Conservation (phyloP, 2,888 invertebrate genomes). For the Acanthopleura granulata region DNA sequence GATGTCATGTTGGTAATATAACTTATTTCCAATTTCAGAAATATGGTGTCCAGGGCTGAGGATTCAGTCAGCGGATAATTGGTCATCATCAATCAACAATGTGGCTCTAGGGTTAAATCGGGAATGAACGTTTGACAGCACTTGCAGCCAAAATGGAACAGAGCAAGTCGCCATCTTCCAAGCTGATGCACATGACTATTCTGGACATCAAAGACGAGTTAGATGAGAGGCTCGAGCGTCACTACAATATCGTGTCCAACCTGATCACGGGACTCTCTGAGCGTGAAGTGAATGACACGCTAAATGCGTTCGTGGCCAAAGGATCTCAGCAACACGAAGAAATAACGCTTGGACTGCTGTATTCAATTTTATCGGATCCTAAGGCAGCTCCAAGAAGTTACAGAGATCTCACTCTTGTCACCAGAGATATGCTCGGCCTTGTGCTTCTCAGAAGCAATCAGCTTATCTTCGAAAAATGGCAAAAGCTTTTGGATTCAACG, state of each 20-base stretch:
- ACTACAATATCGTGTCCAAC: constrained; percentile 82
- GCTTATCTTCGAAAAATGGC: constrained; percentile 89
- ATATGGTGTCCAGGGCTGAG: no score
- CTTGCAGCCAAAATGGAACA: constrained; percentile 33
- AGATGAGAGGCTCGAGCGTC: constrained; percentile 89
- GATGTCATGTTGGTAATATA: no score
- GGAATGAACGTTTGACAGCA: no score
- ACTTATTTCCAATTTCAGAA: no score
- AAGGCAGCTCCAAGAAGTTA: constrained; percentile 77
- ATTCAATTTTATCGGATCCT: constrained; percentile 89
- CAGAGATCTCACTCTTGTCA: constrained; percentile 90
- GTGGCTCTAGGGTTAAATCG: no score
- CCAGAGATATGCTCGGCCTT: constrained; percentile 88
- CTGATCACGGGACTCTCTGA: constrained; percentile 88
- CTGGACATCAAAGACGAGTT: constrained; percentile 54
- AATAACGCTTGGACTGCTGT: constrained; percentile 89
- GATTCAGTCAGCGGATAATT: no score
- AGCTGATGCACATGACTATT: constrained; percentile 47
- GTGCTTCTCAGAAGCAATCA: constrained; percentile 86
- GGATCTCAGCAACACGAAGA: constrained; percentile 89
- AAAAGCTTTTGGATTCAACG: constrained; percentile 85
- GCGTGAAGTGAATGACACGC: constrained; percentile 92
- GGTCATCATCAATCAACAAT: no score
- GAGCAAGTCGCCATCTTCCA: constrained; percentile 36
- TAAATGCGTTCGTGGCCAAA: constrained; percentile 90